Conservation (phyloP, 2,797 vertebrate genomes). For the Sebastes variabilis region DNA sequence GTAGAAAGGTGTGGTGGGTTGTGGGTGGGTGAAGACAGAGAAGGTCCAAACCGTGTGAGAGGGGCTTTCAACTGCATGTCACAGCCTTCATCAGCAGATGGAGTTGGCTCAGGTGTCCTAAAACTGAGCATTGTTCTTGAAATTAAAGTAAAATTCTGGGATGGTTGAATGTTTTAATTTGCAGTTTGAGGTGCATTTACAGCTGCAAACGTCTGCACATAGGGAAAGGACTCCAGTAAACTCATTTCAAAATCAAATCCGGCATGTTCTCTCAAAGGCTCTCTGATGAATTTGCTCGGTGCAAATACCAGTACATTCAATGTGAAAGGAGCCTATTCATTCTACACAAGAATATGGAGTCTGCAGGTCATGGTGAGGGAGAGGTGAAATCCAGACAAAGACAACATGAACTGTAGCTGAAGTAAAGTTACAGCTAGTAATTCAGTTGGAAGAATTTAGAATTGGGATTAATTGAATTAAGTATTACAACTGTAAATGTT, state of each 20-base stretch:
- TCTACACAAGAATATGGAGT: not conserved
- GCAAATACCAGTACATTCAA: not conserved
- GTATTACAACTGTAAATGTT: not conserved
- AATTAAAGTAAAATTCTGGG: not conserved
- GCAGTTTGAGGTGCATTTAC: not conserved
- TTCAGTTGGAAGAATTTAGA: not conserved
- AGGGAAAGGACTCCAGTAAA: not conserved
- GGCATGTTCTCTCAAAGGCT: not conserved
- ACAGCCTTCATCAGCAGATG: not conserved
- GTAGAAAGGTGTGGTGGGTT: not conserved
- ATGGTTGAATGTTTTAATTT: not conserved
- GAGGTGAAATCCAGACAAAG: conserved; percentile 4
- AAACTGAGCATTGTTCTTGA: not conserved
- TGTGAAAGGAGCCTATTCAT: not conserved
- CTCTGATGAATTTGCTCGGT: not conserved
- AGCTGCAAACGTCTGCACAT: not conserved
- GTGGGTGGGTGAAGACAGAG: not conserved
- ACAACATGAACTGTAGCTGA: not conserved
- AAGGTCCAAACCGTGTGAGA: not conserved
- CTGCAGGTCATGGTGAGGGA: not conserved
- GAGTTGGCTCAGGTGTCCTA: not conserved
- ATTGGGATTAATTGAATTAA: not conserved
- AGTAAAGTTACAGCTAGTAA: not conserved
- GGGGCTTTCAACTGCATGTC: not conserved
- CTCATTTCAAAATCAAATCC: not conserved